Evolutionary conservation across 2,113 vertebrate species (phyloP).

Genomic region (Nothoprocta perdicaria): DNA sequence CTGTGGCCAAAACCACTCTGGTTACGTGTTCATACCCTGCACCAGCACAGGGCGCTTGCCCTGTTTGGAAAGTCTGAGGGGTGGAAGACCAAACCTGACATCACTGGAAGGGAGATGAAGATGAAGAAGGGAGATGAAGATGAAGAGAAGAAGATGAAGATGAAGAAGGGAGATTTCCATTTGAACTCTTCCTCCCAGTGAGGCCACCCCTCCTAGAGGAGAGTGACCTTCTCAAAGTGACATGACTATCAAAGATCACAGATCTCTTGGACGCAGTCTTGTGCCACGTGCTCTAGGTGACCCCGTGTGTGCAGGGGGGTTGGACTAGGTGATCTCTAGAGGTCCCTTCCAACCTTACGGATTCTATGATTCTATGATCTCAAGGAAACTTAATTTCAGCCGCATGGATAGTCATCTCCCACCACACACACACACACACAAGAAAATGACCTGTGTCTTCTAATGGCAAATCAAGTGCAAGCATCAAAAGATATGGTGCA

Average conservation of each 20-base stretch:
- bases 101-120: neutral
- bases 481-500: neutral
- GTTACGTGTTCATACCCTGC: slow-evolving; percentile 26
- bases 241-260: neutral
- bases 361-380: neutral
- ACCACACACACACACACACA: neutral
- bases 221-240: neutral
- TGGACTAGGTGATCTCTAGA: too few species aligned
- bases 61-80: neutral
- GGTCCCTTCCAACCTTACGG: too few species aligned
- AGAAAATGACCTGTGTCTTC: neutral
- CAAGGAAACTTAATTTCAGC: neutral
- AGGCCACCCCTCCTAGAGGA: neutral
- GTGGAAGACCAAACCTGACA: slow-evolving; percentile 26
- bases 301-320: too few species aligned
- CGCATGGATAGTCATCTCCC: neutral
- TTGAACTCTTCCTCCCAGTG: neutral
- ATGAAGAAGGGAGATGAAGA: too few species aligned
- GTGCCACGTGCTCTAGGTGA: too few species aligned
- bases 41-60: neutral
- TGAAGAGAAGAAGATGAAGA: too few species aligned
- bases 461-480: neutral
- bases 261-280: neutral
- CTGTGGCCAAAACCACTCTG: neutral
- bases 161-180: too few species aligned